Base-by-base conservation (phyloP, 92 coral and sea anemone genomes). In the Phenganax stokvisi region DNA sequence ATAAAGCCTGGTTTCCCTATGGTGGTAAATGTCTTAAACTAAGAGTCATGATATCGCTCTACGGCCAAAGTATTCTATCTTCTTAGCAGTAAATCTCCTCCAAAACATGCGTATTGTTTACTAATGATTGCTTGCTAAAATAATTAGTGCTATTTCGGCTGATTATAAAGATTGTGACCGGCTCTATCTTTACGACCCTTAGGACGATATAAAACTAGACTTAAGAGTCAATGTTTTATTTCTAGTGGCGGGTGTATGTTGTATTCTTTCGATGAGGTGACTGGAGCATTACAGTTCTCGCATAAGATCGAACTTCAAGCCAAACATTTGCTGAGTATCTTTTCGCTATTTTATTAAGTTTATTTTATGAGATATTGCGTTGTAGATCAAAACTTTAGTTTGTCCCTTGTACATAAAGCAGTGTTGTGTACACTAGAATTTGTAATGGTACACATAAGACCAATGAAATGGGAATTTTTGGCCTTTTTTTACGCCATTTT, bases 261-360 rank as follows among this genome's bases (percentile, higher is more conserved):
- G 62, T 94, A 94, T 84, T 96, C 97, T 13, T 94, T 94, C 82
- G 98, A 94, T 85, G 98, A 94, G 79, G 80, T 89, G 13, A 90
- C 97, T 54, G 98, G 98, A 64, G 92, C 92, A 8, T 82, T 94
- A 55, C 94, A 86, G 86, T 84, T 94, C 54, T 89, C 98, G 16
- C 97, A 94, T 81, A 87, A 84, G 31, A 89, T 94, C 29, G 89
- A 91, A 6, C 83, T 94, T 70, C 92, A 96, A 10, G 91, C 94
- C 81, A 91, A 94, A 82, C 97, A 94, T 79, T 89, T 91, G 65
- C 97, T 93, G 81, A 96, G 97, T 94, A 94, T 91, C 98, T 92
- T 94, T 86, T 79, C 12, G 0, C 13, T 47, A 79, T 27, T 27
- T 13, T 60, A 47, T 72, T 37, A 2, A 37, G 47, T 37, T 37